A percentile compares a stretch with the other conserved stretches of the same genome.
phyloP scores from a whole-genome alignment of 2,888 invertebrate genomes.

The Pollenia labialis region DNA sequence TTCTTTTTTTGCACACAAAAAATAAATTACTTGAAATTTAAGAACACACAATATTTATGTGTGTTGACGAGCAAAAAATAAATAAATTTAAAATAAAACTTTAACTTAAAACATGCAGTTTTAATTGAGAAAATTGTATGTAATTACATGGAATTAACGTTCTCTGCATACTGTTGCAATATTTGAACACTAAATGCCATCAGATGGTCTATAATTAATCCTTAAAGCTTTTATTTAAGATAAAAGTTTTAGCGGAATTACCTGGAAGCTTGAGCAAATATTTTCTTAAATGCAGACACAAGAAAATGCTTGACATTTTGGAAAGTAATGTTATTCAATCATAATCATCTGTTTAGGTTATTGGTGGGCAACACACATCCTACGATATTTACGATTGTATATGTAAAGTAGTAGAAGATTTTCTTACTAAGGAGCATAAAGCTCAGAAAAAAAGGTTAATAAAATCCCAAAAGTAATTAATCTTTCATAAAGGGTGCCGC shows the following conservation, averaged over 20 bases:
- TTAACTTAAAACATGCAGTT: constrained; percentile 67
- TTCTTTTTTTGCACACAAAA: constrained; percentile 17
- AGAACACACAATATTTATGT: constrained; percentile 42
- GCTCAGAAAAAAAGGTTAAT: no score
- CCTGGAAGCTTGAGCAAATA: constrained; percentile 48
- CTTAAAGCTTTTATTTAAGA: constrained; percentile 25
- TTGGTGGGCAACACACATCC: not conserved
- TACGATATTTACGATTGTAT: no score
- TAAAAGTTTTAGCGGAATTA: not conserved
- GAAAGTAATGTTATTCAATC: constrained; percentile 3
- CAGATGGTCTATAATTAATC: constrained; percentile 62
- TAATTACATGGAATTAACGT: constrained; percentile 71
- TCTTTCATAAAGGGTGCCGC: no score
- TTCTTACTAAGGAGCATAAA: no score
- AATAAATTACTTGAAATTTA: constrained; percentile 48
- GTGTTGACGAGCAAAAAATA: constrained; percentile 8
- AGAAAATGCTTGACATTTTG: constrained; percentile 30
- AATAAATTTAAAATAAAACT: constrained; percentile 36
- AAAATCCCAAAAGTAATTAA: no score
- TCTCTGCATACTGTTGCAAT: constrained; percentile 42
- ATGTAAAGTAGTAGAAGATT: no score
- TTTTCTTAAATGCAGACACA: constrained; percentile 25
- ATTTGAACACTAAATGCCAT: constrained; percentile 25
- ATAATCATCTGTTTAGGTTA: not conserved
- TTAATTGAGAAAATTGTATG: constrained; percentile 75